These are phyloP conservation scores for Ctenoplectra terminalis DNA, from an alignment of 1,140 invertebrate species.

Conservation along the genomic window DNA sequence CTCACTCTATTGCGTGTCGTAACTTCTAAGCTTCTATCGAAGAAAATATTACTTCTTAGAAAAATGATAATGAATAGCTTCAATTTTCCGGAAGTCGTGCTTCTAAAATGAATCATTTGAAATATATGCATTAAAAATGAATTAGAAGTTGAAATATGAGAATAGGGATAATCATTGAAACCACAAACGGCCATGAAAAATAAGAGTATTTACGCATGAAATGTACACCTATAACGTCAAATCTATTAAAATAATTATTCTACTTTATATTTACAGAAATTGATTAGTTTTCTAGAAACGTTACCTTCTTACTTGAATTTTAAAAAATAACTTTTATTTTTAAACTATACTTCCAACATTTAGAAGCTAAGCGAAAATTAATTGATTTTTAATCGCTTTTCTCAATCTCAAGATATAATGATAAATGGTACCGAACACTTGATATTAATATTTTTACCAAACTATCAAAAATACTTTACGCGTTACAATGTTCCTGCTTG, in stretches of 20 bases:
- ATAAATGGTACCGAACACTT: neutral
- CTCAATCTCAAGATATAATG: neutral
- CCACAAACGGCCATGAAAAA: constrained; percentile 24
- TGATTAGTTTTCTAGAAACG: no score
- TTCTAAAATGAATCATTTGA: neutral
- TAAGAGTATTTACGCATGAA: neutral
- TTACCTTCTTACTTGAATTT: no score
- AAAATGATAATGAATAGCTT: neutral
- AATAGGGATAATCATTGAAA: constrained; percentile 10
- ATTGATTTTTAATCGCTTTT: neutral
- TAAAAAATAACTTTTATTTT: neutral
- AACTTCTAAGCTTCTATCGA: neutral
- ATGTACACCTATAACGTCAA: neutral
- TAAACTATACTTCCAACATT: neutral
- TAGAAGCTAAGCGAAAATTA: neutral
- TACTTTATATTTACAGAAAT: neutral
- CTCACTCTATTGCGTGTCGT: neutral
- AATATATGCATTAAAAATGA: neutral
- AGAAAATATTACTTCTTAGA: neutral
- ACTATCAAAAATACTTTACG: no score
- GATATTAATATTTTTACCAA: no score
- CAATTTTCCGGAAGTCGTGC: neutral
- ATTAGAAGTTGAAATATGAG: constrained; percentile 3
- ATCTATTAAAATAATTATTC: neutral
- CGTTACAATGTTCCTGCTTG: no score